Evolutionary conservation across 1,140 invertebrate species (phyloP).

Genomic region (Zaprionus gabonicus): DNA sequence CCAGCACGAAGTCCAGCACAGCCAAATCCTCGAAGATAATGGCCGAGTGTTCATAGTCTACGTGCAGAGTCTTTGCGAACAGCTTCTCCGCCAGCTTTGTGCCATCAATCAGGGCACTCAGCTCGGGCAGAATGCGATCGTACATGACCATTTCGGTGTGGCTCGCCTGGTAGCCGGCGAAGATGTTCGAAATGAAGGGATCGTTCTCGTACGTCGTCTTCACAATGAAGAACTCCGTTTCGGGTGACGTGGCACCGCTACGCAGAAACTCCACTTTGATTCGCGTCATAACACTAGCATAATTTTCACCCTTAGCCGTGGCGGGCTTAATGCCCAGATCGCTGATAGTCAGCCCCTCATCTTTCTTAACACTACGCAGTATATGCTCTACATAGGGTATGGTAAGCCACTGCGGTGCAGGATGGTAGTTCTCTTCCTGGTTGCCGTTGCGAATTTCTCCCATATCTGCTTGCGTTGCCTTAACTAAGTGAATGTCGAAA

Average conservation of each 20-base stretch:
- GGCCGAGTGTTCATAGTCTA: conserved; percentile 74
- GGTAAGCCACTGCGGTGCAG: conserved; percentile 69
- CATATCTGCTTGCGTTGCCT: conserved; percentile 46
- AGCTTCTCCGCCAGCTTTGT: conserved; percentile 65
- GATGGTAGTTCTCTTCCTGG: conserved; percentile 47
- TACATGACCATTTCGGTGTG: conserved; percentile 80
- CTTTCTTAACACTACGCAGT: conserved; percentile 56
- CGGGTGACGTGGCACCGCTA: conserved; percentile 26
- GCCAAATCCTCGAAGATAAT: conserved; percentile 86
- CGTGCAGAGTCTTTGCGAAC: conserved; percentile 72
- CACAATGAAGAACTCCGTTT: conserved; percentile 66
- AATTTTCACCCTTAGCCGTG: conserved; percentile 80
- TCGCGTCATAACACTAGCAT: conserved; percentile 81
- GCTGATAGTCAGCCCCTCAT: conserved; percentile 49
- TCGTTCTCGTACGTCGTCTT: conserved; percentile 77
- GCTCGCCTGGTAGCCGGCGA: conserved; percentile 62
- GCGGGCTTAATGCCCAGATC: conserved; percentile 70
- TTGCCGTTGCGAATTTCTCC: conserved; percentile 45
- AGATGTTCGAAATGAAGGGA: conserved; percentile 56
- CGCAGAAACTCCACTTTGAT: conserved; percentile 51
- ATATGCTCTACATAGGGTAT: conserved; percentile 64
- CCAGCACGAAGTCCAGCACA: conserved; percentile 85
- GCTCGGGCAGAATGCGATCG: conserved; percentile 70
- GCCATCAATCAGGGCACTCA: conserved; percentile 47
- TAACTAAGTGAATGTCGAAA: not conserved